Evolutionary conservation across 2,888 invertebrate species (phyloP).

Genomic region (Callimorpha dominula): DNA sequence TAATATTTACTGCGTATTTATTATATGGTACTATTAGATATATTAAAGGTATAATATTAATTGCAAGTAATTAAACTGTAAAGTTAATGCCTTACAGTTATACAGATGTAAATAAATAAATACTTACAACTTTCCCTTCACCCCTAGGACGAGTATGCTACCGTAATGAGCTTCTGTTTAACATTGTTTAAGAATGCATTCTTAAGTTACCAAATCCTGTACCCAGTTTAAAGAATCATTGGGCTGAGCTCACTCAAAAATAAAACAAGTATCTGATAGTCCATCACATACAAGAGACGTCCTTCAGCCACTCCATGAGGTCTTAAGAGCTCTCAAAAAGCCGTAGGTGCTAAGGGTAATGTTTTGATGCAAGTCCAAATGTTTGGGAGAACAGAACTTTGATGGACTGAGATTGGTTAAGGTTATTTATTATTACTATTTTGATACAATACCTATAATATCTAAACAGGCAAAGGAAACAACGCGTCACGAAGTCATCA

Average conservation of each 20-base stretch:
- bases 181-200: no score
- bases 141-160: not conserved
- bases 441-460: not conserved
- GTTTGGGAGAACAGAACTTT: not conserved
- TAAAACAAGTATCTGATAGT: not conserved
- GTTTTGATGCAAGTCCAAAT: not conserved
- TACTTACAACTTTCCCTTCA: not conserved
- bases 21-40: not conserved
- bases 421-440: not conserved
- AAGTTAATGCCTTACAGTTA: not conserved
- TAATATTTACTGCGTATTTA: conserved; percentile 22
- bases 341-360: not conserved
- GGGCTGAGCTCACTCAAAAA: not conserved
- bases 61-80: conserved; percentile 16
- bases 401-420: not conserved
- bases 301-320: not conserved
- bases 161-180: not conserved
- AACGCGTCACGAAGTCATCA: conserved; percentile 25
- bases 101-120: not conserved
- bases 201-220: not conserved
- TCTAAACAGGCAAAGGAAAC: conserved; percentile 4
- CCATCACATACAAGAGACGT: not conserved
- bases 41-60: conserved; percentile 9
- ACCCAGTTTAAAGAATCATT: not conserved
- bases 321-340: not conserved